phyloP scores from a whole-genome alignment of 2,888 invertebrate species.

The Andrena trimmerana region DNA sequence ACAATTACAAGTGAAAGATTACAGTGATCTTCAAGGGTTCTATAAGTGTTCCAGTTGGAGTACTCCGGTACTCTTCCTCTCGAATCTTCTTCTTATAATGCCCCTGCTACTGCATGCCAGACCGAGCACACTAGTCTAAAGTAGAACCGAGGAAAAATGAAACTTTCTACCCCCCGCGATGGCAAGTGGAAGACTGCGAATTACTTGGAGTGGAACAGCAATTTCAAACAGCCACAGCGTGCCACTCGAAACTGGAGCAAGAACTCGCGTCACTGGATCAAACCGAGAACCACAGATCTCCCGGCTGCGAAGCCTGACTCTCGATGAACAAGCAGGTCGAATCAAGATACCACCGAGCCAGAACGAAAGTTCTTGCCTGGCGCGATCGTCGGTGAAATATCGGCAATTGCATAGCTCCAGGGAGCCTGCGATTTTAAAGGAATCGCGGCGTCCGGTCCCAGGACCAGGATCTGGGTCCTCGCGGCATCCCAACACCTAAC shows the following conservation, averaged over 20 bases:
- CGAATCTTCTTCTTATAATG: not conserved
- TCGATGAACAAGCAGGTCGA: not conserved
- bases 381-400: too few species aligned
- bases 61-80: too few species aligned
- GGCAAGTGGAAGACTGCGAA: constrained; percentile 9
- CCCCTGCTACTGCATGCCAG: not conserved
- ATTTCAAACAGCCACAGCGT: constrained; percentile 1
- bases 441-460: too few species aligned
- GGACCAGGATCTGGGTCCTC: too few species aligned
- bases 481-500: not conserved
- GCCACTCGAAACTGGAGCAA: constrained; percentile 8
- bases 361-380: not conserved
- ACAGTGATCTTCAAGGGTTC: too few species aligned
- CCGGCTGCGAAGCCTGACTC: not conserved
- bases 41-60: too few species aligned
- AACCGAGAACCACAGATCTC: not conserved
- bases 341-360: not conserved
- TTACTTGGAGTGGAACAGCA: constrained; percentile 23
- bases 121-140: not conserved
- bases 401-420: too few species aligned
- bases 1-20: too few species aligned
- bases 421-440: too few species aligned
- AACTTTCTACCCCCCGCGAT: constrained; percentile 10
- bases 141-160: not conserved
- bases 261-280: not conserved